Conservation (phyloP, 2,888 invertebrate species). For the Pycnomerus fuliginosus region DNA sequence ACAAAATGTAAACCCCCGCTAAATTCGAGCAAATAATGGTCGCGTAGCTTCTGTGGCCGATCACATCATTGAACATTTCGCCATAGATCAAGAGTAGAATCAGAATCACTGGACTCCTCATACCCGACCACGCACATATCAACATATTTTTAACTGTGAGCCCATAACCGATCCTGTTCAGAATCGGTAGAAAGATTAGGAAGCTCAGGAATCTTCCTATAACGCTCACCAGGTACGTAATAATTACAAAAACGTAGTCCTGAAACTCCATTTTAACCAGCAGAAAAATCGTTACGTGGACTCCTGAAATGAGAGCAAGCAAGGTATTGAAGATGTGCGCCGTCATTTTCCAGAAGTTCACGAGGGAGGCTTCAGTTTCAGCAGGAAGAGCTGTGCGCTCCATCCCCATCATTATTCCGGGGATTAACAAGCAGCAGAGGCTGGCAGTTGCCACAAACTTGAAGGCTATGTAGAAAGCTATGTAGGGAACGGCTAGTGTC, state of each 20-base stretch:
- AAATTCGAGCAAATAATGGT: constrained; percentile 1
- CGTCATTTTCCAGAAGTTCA: constrained; percentile 4
- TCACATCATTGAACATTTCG: not conserved
- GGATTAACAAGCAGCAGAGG: not conserved
- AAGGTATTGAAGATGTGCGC: not conserved
- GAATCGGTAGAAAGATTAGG: constrained; percentile 2
- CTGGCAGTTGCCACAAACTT: not conserved
- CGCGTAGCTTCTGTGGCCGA: not conserved
- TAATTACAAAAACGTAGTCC: constrained; percentile 3
- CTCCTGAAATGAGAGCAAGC: not conserved
- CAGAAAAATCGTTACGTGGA: not conserved
- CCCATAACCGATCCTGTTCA: constrained; percentile 4
- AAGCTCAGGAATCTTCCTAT: constrained; percentile 3
- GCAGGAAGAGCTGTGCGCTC: constrained; percentile 1
- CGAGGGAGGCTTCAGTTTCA: constrained; percentile 1
- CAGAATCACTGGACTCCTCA: constrained; percentile 6
- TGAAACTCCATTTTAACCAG: not conserved
- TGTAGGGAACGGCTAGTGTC: constrained; percentile 1
- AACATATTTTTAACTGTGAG: constrained; percentile 5
- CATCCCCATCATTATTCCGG: constrained; percentile 1
- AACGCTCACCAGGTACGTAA: constrained; percentile 5
- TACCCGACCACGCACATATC: constrained; percentile 4
- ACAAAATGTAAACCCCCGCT: not conserved
- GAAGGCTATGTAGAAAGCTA: constrained; percentile 1
- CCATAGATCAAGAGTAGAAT: not conserved